Evolutionary conservation across 2,797 vertebrate genomes (phyloP).

Genomic region (Buphagus erythrorhynchus): DNA sequence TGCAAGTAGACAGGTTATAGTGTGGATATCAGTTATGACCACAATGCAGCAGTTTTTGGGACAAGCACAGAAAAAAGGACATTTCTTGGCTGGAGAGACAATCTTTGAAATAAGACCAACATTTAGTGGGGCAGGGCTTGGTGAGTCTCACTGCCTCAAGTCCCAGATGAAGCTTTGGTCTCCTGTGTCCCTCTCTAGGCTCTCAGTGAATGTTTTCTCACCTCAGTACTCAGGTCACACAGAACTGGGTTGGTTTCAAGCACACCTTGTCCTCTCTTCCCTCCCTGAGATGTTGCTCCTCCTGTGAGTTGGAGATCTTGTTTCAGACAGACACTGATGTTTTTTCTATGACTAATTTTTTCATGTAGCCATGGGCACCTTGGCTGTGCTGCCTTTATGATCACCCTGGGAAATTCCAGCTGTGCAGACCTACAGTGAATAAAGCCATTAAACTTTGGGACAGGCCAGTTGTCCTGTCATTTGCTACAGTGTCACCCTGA

Average conservation of each 20-base stretch:
- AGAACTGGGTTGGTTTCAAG: neutral
- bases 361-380: neutral
- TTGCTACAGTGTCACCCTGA: neutral
- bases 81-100: neutral
- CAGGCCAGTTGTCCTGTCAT: neutral
- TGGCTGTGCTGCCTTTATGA: neutral
- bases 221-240: neutral
- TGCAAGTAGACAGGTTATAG: too few relatives aligned
- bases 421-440: neutral
- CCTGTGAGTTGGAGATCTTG: neutral
- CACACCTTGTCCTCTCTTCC: neutral
- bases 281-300: too few relatives aligned
- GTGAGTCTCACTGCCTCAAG: neutral
- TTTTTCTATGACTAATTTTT: neutral
- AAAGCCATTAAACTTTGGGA: neutral
- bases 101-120: neutral
- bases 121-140: neutral
- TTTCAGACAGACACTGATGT: neutral
- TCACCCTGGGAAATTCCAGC: neutral
- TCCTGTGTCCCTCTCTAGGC: rapidly evolving
- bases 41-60: rapidly evolving
- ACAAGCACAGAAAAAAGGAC: neutral
- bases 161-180: neutral
- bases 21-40: neutral
- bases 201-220: neutral